Evolutionary conservation across 1,140 invertebrate genomes (phyloP).

Genomic region (Bombus sibiricus): DNA sequence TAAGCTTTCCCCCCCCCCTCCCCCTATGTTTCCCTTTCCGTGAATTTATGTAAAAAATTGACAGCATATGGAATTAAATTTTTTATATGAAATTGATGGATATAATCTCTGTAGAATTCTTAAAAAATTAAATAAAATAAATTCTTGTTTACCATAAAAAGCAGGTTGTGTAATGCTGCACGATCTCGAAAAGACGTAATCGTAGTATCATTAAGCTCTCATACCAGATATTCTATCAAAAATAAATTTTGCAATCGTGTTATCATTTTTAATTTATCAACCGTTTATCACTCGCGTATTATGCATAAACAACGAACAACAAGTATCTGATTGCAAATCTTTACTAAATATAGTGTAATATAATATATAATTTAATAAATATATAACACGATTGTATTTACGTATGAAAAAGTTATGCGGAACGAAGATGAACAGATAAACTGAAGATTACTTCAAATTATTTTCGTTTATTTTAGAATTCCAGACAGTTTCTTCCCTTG

Average conservation of each 20-base stretch:
- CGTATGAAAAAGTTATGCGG: neutral
- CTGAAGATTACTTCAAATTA: neutral
- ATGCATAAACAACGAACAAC: slow-evolving; percentile 8
- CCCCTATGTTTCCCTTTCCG: neutral
- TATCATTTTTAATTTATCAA: slow-evolving; percentile 38
- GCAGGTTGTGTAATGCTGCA: neutral
- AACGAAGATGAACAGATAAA: neutral
- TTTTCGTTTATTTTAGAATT: neutral
- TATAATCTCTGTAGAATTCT: neutral
- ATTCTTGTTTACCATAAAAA: neutral
- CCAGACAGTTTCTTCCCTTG: too few relatives aligned
- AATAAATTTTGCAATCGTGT: slow-evolving; percentile 40
- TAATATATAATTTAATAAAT: too few relatives aligned
- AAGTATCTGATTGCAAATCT: slow-evolving; percentile 22
- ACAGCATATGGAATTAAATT: neutral
- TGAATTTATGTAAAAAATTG: neutral
- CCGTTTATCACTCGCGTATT: slow-evolving; percentile 12
- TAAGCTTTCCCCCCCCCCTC: neutral
- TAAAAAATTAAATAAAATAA: neutral
- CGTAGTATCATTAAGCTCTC: neutral
- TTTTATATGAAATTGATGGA: neutral
- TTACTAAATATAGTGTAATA: slow-evolving; percentile 23
- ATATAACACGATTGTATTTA: too few relatives aligned
- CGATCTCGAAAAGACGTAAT: neutral
- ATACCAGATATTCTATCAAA: neutral